Evolutionary conservation across 2,113 vertebrate species (phyloP).

Genomic region (Pituophis catenifer): DNA sequence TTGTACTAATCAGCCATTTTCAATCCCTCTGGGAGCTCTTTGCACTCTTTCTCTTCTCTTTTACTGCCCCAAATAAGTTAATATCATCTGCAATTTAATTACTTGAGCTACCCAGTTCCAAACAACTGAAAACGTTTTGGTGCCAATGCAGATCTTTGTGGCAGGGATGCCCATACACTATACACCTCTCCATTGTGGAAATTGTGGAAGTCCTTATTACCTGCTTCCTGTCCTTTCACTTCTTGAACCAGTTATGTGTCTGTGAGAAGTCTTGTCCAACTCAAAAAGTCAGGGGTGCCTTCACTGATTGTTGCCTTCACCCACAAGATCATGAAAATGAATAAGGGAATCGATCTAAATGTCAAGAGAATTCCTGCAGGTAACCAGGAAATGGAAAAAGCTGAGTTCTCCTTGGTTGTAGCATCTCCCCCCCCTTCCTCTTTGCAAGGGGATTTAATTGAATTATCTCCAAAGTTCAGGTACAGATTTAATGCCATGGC

Average conservation of each 20-base stretch:
- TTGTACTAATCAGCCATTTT: background rate
- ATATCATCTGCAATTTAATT: background rate
- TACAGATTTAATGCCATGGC: background rate
- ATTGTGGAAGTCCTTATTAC: background rate
- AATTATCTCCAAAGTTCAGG: slow-evolving; percentile 19
- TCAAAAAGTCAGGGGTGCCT: background rate
- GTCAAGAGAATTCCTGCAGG: background rate
- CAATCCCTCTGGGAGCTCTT: background rate
- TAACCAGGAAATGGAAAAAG: background rate
- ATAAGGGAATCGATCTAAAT: background rate
- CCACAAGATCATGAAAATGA: background rate
- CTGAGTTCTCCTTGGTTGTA: background rate
- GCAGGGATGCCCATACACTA: background rate
- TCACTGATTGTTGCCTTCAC: background rate
- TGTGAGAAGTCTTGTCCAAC: background rate
- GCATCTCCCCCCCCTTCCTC: slow-evolving; percentile 6
- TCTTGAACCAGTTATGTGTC: background rate
- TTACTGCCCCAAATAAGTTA: background rate
- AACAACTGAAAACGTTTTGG: background rate
- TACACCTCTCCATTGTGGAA: background rate
- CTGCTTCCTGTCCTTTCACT: background rate
- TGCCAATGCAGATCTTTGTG: background rate
- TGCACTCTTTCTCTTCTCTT: background rate
- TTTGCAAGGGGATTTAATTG: background rate
- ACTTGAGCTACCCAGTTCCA: background rate